Evolutionary conservation across 2,797 vertebrate species (phyloP).

Genomic region (Tokudaia muenninki): DNA sequence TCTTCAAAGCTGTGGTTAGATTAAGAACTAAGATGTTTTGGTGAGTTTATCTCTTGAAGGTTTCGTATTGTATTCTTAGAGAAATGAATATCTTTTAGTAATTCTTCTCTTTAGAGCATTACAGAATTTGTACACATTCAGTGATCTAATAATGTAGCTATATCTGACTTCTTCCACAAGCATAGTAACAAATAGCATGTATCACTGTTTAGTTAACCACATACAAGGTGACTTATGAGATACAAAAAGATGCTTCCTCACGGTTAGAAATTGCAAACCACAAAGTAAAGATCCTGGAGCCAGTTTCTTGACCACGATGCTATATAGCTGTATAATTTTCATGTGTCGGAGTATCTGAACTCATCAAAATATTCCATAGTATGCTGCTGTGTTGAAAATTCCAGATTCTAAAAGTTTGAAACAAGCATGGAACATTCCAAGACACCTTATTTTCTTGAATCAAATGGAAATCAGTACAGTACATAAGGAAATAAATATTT

Average conservation of each 20-base stretch:
- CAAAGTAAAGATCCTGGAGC: not conserved
- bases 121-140: constrained; percentile 32
- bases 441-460: not conserved
- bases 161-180: not conserved
- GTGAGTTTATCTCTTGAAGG: constrained; percentile 21
- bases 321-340: not conserved
- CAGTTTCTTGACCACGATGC: not conserved
- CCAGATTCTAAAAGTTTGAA: constrained; percentile 27
- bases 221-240: not conserved
- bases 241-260: not conserved
- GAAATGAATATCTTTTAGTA: not conserved
- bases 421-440: constrained; percentile 1
- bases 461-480: constrained; percentile 42
- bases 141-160: not conserved
- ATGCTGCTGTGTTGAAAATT: constrained; percentile 36
- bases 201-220: not conserved
- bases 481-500: not conserved
- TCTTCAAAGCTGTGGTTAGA: constrained; percentile 1
- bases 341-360: not conserved
- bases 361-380: not conserved
- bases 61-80: constrained; percentile 5
- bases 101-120: constrained; percentile 7
- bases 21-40: constrained; percentile 38
- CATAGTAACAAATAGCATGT: not conserved
- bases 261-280: not conserved